These are phyloP conservation scores for Eurypyga helias DNA, from an alignment of 2,113 vertebrate species.

Conservation along the genomic window DNA sequence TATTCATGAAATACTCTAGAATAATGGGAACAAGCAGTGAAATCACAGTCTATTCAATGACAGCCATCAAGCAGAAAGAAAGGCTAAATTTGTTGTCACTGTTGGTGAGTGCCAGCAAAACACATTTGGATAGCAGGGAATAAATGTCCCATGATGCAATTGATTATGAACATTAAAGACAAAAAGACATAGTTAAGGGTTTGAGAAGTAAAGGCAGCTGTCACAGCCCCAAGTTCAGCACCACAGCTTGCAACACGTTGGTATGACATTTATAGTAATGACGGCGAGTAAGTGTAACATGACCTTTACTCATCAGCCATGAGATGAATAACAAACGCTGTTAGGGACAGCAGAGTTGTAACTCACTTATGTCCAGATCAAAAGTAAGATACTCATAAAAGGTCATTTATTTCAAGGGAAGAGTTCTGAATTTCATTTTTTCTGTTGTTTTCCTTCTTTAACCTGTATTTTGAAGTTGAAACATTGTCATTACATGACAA, in stretches of 20 bases:
- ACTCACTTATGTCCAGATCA: not conserved
- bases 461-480: not conserved
- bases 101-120: not conserved
- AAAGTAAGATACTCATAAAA: not conserved
- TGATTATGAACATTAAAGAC: not conserved
- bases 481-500: not conserved
- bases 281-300: not conserved
- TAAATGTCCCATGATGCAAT: not conserved
- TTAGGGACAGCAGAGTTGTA: not conserved
- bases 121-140: not conserved
- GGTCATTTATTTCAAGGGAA: not conserved
- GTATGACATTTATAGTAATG: conserved; percentile 8
- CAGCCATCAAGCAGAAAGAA: not conserved
- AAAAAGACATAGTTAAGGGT: not conserved
- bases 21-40: not conserved
- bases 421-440: not conserved
- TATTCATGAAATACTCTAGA: not conserved
- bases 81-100: not conserved
- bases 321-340: not conserved
- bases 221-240: not conserved
- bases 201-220: not conserved
- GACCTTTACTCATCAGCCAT: not conserved
- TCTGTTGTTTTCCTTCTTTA: conserved; percentile 18
- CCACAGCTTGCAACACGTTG: not conserved
- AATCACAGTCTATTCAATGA: conserved; percentile 37